A percentile compares a stretch with the other conserved stretches of the same genome.
Evolutionary conservation across 1,140 invertebrate genomes (phyloP).

Genomic region (Acromyrmex echinatior): DNA sequence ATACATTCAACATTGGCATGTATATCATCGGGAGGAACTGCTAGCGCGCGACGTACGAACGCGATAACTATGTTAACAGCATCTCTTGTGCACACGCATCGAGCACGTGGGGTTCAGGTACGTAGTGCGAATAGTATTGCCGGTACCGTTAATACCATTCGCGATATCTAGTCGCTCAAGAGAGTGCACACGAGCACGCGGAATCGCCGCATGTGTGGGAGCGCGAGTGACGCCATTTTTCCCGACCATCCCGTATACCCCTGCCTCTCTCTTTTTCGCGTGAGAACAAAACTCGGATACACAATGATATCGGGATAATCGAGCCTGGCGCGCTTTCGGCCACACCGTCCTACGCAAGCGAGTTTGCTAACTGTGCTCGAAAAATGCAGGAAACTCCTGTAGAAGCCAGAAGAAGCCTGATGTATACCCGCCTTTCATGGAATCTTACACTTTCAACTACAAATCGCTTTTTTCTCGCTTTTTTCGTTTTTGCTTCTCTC

Average conservation of each 20-base stretch:
- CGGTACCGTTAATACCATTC: slow-evolving; percentile 71
- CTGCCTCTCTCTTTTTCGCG: slow-evolving; percentile 61
- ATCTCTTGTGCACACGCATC: slow-evolving; percentile 40
- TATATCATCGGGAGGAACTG: slow-evolving; percentile 32
- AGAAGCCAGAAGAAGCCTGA: not conserved
- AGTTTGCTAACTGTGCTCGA: slow-evolving; percentile 44
- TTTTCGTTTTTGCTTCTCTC: not conserved
- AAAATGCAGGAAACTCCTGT: slow-evolving; percentile 27
- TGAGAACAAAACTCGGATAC: slow-evolving; percentile 70
- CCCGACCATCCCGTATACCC: slow-evolving; percentile 3
- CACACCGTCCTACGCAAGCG: slow-evolving; percentile 51
- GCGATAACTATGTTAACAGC: slow-evolving; percentile 73
- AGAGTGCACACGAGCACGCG: not conserved
- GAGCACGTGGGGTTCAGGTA: slow-evolving; percentile 63
- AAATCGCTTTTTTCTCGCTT: not conserved
- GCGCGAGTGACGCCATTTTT: slow-evolving; percentile 67
- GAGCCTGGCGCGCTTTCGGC: slow-evolving; percentile 63
- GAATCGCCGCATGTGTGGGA: slow-evolving; percentile 29
- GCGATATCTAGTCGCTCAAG: slow-evolving; percentile 46
- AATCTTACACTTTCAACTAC: not conserved
- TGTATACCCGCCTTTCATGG: not conserved
- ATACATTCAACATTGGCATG: not conserved
- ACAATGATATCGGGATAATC: slow-evolving; percentile 72
- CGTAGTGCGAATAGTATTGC: slow-evolving; percentile 64
- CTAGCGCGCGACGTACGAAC: slow-evolving; percentile 34